phyloP scores from a whole-genome alignment of 2,797 vertebrate genomes.

The Xiphorhynchus erythropygius region DNA sequence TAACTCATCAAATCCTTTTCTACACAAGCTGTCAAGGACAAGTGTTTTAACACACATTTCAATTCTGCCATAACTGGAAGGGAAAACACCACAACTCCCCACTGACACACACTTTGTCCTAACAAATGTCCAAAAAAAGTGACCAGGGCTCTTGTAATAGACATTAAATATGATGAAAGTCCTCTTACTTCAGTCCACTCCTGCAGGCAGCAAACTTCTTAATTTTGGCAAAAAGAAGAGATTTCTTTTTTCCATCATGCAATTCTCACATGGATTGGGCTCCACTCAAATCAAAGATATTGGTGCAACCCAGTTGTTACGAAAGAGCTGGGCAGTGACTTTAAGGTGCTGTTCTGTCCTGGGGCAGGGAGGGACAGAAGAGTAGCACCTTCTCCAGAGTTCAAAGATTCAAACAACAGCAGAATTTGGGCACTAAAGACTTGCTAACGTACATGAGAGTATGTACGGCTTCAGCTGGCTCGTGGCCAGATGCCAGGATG shows the following conservation, averaged over 20 bases:
- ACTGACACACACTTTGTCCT: accelerated
- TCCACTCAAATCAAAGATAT: background rate
- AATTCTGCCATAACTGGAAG: background rate
- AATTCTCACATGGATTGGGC: background rate
- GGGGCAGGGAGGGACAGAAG: background rate
- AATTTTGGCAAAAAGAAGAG: background rate
- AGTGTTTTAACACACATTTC: background rate
- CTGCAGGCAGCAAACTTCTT: background rate
- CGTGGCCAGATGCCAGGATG: background rate
- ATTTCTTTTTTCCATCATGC: background rate
- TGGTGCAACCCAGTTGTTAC: background rate
- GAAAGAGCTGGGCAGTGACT: background rate
- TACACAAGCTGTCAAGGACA: background rate
- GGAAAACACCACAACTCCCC: background rate
- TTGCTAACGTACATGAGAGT: background rate
- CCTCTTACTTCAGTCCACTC: background rate
- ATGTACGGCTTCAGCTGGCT: background rate
- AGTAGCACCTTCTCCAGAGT: too few relatives aligned
- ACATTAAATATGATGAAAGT: background rate
- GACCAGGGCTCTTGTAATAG: background rate
- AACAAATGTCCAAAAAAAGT: background rate
- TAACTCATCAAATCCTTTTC: background rate
- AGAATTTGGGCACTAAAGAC: background rate
- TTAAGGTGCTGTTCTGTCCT: background rate
- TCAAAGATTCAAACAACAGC: background rate